Evolutionary conservation across 2,888 invertebrate genomes (phyloP).

Genomic region (Drosophila imparisetae): DNA sequence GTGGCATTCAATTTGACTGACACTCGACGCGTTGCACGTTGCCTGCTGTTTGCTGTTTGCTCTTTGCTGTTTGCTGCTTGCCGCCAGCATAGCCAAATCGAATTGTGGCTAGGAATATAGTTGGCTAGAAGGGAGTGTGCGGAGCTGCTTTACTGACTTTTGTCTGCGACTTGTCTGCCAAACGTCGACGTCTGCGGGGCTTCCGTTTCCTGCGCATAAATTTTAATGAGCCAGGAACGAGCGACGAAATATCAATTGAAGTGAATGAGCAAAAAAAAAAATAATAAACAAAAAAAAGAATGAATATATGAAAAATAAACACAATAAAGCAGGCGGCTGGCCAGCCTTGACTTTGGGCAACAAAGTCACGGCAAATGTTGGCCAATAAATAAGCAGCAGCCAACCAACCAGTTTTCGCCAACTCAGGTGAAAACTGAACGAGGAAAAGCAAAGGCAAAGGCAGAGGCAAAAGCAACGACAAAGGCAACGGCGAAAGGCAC

Average conservation of each 20-base stretch:
- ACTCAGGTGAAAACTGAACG: constrained; percentile 50
- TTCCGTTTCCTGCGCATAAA: constrained; percentile 80
- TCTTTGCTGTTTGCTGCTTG: constrained; percentile 20
- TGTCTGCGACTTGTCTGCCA: constrained; percentile 47
- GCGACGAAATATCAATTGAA: constrained; percentile 50
- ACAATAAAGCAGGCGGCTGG: constrained; percentile 10
- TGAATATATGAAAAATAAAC: constrained; percentile 8
- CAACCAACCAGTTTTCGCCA: constrained; percentile 15
- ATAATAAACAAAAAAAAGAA: constrained; percentile 5
- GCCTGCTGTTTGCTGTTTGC: background rate
- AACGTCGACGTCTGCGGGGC: constrained; percentile 57
- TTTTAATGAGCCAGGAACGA: constrained; percentile 64
- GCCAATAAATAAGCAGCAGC: constrained; percentile 17
- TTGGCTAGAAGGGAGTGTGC: constrained; percentile 12
- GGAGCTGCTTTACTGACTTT: constrained; percentile 25
- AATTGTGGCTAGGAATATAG: constrained; percentile 44
- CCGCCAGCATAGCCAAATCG: constrained; percentile 56
- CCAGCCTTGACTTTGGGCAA: constrained; percentile 79
- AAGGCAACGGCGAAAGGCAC: constrained; percentile 33
- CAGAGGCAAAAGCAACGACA: constrained; percentile 17
- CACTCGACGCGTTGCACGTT: constrained; percentile 31
- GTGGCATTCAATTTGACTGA: constrained; percentile 61
- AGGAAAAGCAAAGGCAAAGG: constrained; percentile 39
- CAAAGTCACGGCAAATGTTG: constrained; percentile 32
- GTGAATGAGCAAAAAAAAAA: constrained; percentile 9